phyloP scores from a whole-genome alignment of 2,797 vertebrate species.

The Merluccius polli region DNA sequence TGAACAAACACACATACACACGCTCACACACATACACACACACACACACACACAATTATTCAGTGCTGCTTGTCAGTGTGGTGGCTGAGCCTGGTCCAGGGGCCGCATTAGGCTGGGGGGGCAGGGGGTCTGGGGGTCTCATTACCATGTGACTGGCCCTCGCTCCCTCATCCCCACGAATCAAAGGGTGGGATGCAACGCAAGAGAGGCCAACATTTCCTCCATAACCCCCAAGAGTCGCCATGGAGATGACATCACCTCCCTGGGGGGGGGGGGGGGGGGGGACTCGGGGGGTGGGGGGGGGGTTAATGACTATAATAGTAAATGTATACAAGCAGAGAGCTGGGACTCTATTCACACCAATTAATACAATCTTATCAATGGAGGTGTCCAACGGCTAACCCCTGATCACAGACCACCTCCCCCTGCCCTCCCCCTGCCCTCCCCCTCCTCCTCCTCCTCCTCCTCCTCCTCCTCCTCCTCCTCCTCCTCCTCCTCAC shows the following conservation, averaged over 20 bases:
- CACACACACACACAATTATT: constrained; percentile 62
- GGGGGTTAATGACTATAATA: constrained; percentile 80
- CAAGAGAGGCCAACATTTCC: constrained; percentile 75
- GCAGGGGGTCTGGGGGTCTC: constrained; percentile 27
- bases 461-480: constrained; percentile 43
- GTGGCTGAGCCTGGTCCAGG: constrained; percentile 33
- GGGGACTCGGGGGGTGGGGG: constrained; percentile 72
- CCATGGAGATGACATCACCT: constrained; percentile 78
- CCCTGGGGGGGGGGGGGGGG: constrained; percentile 72
- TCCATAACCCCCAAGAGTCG: constrained; percentile 72
- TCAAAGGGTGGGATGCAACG: constrained; percentile 69
- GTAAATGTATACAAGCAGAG: constrained; percentile 79
- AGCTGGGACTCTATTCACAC: constrained; percentile 65
- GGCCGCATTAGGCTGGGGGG: constrained; percentile 43
- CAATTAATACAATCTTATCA: constrained; percentile 79
- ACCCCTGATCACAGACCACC: constrained; percentile 45
- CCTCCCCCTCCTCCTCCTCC: constrained; percentile 30
- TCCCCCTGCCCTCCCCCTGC: constrained; percentile 22
- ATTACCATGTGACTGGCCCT: constrained; percentile 73
- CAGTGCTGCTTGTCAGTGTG: constrained; percentile 69
- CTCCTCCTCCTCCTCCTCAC: constrained; percentile 45
- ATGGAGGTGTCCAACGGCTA: constrained; percentile 56
- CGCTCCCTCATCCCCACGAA: constrained; percentile 66
- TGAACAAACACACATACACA: constrained; percentile 11
- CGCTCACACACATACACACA: constrained; percentile 12